phyloP scores from a whole-genome alignment of 2,888 invertebrate genomes.

The Cerastoderma edule region DNA sequence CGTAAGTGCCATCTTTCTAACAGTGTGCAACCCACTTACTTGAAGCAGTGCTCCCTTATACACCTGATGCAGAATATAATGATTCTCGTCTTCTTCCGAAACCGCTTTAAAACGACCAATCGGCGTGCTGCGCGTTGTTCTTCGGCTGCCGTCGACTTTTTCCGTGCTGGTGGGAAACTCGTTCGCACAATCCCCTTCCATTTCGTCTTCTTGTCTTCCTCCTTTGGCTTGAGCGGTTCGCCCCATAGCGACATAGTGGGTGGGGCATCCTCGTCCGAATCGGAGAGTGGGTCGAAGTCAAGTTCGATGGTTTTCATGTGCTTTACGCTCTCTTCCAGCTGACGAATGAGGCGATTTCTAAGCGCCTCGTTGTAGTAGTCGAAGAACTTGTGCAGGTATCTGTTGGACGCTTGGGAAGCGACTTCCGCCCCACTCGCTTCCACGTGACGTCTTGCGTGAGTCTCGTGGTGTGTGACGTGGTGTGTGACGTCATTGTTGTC shows the following conservation, averaged over 20 bases:
- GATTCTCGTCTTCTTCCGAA: slow-evolving; percentile 50
- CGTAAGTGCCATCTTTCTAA: too few relatives aligned
- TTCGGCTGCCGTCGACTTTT: slow-evolving; percentile 26
- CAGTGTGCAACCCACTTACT: too few relatives aligned
- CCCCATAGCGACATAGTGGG: neutral
- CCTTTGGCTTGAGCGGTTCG: slow-evolving; percentile 7
- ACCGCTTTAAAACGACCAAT: slow-evolving; percentile 36
- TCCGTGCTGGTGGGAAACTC: neutral
- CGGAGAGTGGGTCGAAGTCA: slow-evolving; percentile 13
- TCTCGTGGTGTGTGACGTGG: neutral
- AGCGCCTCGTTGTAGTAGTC: slow-evolving; percentile 52
- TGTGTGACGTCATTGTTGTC: neutral
- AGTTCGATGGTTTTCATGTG: neutral
- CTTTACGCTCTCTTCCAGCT: slow-evolving; percentile 34
- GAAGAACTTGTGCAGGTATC: slow-evolving; percentile 33
- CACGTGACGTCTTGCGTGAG: neutral
- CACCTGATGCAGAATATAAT: slow-evolving; percentile 62
- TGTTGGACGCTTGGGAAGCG: slow-evolving; percentile 33
- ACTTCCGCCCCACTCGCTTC: slow-evolving; percentile 35
- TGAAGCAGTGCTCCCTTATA: slow-evolving; percentile 55
- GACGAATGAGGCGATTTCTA: slow-evolving; percentile 34
- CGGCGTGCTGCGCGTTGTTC: slow-evolving; percentile 29
- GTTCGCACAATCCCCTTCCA: slow-evolving; percentile 6
- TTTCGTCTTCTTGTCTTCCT: slow-evolving; percentile 21
- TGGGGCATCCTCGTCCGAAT: slow-evolving; percentile 21